A percentile compares a stretch with the other conserved stretches of the same genome.
These are phyloP conservation scores for Pachliopta kotzebuea DNA, from an alignment of 2,888 invertebrate species.

Conservation along the genomic window DNA sequence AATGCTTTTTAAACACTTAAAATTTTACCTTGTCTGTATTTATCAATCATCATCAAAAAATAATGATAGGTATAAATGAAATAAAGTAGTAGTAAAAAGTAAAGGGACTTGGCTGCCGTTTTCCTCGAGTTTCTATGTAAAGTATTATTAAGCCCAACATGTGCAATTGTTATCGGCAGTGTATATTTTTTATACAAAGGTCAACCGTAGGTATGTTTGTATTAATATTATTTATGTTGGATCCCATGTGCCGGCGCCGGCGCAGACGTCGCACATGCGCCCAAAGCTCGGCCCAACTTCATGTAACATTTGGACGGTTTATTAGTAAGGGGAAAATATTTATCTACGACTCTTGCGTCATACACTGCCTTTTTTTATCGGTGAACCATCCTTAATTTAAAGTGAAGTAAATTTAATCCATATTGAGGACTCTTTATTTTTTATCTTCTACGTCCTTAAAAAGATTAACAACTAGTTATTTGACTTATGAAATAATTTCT, in stretches of 20 bases:
- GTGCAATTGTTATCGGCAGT: constrained; percentile 16
- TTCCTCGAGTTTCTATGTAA: neutral
- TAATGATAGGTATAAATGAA: no score
- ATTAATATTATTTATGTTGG: constrained; percentile 20
- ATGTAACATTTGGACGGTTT: constrained; percentile 30
- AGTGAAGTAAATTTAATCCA: constrained; percentile 13
- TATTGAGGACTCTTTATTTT: constrained; percentile 1
- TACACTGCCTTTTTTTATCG: constrained; percentile 19
- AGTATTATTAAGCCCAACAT: constrained; percentile 7
- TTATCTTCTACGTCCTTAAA: neutral
- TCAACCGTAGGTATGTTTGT: constrained; percentile 25
- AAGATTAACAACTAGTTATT: neutral
- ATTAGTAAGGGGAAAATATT: constrained; percentile 36
- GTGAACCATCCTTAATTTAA: constrained; percentile 16
- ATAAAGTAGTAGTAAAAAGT: no score
- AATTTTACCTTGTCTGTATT: neutral
- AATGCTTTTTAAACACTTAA: neutral
- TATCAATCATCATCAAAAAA: no score
- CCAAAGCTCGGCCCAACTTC: constrained; percentile 35
- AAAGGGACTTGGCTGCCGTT: no score
- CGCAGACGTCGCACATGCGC: constrained; percentile 45
- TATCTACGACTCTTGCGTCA: constrained; percentile 24
- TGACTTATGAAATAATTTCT: neutral
- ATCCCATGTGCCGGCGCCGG: constrained; percentile 56
- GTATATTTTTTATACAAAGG: constrained; percentile 25